Conservation (phyloP, 1,140 invertebrate genomes). For the Trialeurodes vaporariorum region DNA sequence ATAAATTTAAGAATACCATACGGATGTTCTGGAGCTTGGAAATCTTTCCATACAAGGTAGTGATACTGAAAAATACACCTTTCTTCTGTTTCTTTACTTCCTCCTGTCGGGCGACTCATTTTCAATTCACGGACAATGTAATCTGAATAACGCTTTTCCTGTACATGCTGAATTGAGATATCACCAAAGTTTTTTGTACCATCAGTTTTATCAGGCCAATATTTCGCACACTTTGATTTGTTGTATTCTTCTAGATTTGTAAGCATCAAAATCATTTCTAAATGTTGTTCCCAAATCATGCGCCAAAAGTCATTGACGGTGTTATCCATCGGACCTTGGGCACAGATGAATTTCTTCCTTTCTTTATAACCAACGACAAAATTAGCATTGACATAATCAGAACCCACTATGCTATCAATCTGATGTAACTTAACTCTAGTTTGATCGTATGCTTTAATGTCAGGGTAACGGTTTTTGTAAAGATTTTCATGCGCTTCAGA, state of each 20-base stretch:
- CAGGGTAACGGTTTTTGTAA: slow-evolving; percentile 75
- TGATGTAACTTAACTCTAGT: slow-evolving; percentile 74
- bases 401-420: slow-evolving; percentile 50
- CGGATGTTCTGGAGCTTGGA: slow-evolving; percentile 84
- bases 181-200: slow-evolving; percentile 64
- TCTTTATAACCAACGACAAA: slow-evolving; percentile 93
- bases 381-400: slow-evolving; percentile 93
- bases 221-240: slow-evolving; percentile 84
- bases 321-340: slow-evolving; percentile 84
- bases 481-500: slow-evolving; percentile 80
- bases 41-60: slow-evolving; percentile 90
- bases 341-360: slow-evolving; percentile 86
- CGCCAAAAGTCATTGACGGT: slow-evolving; percentile 94
- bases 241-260: slow-evolving; percentile 89
- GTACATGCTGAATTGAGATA: slow-evolving; percentile 61
- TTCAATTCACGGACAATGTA: slow-evolving; percentile 69
- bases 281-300: slow-evolving; percentile 93
- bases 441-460: slow-evolving; percentile 89
- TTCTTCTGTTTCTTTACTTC: slow-evolving; percentile 37
- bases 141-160: slow-evolving; percentile 57
- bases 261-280: slow-evolving; percentile 85
- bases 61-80: slow-evolving; percentile 81
- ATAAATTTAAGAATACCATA: slow-evolving; percentile 82
- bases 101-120: slow-evolving; percentile 38
- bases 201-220: slow-evolving; percentile 77